Base-by-base conservation (phyloP, 1,140 invertebrate genomes). In the Anthonomus grandis region DNA sequence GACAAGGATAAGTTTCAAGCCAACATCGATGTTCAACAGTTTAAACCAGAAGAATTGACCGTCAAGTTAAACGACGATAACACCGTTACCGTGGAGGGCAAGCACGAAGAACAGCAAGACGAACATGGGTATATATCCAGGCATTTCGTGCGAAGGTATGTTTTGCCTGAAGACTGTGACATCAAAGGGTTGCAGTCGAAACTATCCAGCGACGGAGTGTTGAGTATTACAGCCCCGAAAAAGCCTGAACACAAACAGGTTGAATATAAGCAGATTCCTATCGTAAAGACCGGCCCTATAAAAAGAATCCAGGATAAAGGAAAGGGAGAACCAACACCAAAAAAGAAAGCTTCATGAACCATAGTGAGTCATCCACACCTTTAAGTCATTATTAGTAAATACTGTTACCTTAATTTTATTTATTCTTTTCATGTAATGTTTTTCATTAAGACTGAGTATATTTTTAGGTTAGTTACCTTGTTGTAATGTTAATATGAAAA, bases 101-200 rank as follows among this genome's bases (percentile, higher is more conserved):
- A 86, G 64, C 87, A 89, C 63, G 86, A 89, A 60, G 80, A 87
- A 39, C 83, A 82, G 51, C 71, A 78, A 24, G 83, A 86, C 57
- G 79, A 85, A 25, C 78, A 84, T 51, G 82, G 83, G 6, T 83
- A 78, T 59, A 79, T 87, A 39, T 79, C 81, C 1, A 78, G 86
- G 19, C 83, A 86, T 37, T 89, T 89, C 65, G 74, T 78, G 1
- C 79, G 87, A 12, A 79, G 79, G 27, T 89, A 86, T 57, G 71
- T 78, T 10, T 61, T 87, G 1, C 85, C 86, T 1, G 72, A 79
- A 31, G 79, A 81, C 45, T 73, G 77, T 10, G 71, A 82, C 47
- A 57, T 70, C 1, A 73, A 83, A 3, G 73, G 77, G 44, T 74
- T 86, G 0, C 77, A 73, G 1, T 85, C 83, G 0, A 77, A 78